Base-by-base conservation (phyloP, 2,113 vertebrate species). In the Pachycephala philippinensis region DNA sequence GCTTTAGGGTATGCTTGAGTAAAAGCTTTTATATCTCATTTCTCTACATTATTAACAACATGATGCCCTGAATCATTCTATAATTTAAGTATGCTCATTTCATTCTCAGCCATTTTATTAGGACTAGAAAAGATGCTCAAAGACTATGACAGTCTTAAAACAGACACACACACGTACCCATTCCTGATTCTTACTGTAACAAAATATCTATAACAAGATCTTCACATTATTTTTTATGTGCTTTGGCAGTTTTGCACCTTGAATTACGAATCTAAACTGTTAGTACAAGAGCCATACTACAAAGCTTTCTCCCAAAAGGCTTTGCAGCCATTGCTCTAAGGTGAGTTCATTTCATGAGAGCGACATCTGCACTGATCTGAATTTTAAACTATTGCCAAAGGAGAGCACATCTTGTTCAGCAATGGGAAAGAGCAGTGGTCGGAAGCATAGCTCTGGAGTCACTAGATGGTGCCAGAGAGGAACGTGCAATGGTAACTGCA, bases 41-140 rank as follows among this genome's bases (percentile, higher is more conserved):
- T 97, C 96, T 96, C 89, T 97, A 92, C 95, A 97, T 97, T 97
- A 97, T 97, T 97, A 97, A 97, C 95, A 96, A 96, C 88, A 94
- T 45, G 82, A 95, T 93, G 85, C 69, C 93, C 91, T 96, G 97
- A 96, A 97, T 95, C 95, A 97, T 93, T 97, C 92, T 87, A 87
- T 85, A 96, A 95, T 96, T 96, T 95, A 96, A 78, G 91, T 66
- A 81, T 23, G 39, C 52, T 95, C 87, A 81, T 94, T 97, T 96
- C 50, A 87, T 92, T 90, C 82, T 89, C 74, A 91, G 76, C 68
- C 87, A 85, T 92, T 97, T 97, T 93, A 96, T 95, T 94, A 93
- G 56, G 45, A 83, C 76, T 77, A 87, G 70, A 78, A 96, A 95
- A 92, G 74, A 70, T 68, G 59, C 88, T 92, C 78, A 78, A 93